phyloP scores from a whole-genome alignment of 2,113 vertebrate genomes.

The Todiramphus saurophagus region DNA sequence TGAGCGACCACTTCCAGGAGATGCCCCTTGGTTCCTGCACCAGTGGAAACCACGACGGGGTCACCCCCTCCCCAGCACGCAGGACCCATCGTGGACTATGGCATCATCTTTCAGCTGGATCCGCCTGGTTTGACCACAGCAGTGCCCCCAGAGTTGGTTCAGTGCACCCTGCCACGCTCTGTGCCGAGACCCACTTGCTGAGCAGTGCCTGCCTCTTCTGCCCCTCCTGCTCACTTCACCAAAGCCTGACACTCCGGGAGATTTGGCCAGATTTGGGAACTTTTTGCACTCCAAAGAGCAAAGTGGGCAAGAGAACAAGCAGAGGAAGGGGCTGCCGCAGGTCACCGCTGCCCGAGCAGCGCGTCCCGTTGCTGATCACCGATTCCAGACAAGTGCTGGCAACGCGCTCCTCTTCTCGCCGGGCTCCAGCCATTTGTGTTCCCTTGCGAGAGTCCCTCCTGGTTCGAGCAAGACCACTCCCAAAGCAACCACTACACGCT shows the following conservation, averaged over 20 bases:
- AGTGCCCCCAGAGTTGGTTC: accelerated
- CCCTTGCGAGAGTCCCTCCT: neutral
- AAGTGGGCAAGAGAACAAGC: neutral
- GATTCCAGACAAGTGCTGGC: neutral
- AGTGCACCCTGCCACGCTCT: accelerated
- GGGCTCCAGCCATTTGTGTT: neutral
- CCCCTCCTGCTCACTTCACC: neutral
- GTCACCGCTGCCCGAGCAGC: neutral
- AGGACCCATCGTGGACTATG: accelerated
- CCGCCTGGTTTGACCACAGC: accelerated
- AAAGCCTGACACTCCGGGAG: neutral
- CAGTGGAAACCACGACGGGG: neutral
- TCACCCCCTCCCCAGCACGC: accelerated
- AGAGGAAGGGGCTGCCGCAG: no score
- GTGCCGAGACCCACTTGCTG: accelerated
- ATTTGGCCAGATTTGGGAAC: neutral
- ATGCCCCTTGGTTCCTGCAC: neutral
- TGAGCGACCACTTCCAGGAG: accelerated
- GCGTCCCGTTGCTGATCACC: accelerated
- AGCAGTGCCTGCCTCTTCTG: neutral
- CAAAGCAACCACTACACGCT: neutral
- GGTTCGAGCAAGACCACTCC: neutral
- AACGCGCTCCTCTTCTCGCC: accelerated
- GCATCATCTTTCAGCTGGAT: accelerated
- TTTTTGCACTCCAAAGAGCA: neutral